Evolutionary conservation across 2,113 vertebrate genomes (phyloP).

Genomic region (Varanus salvator): DNA sequence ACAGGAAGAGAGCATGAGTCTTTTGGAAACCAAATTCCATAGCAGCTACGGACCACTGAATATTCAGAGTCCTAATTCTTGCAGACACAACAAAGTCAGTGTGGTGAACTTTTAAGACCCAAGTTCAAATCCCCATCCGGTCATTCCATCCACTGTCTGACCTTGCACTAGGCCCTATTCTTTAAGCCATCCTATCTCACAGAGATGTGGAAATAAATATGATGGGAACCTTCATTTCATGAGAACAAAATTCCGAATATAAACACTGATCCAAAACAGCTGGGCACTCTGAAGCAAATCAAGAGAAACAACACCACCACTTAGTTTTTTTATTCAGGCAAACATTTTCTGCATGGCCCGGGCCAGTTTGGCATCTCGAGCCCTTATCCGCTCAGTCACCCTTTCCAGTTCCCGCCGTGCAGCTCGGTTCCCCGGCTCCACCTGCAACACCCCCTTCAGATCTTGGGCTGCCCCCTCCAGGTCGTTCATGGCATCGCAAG

Average conservation of each 20-base stretch:
- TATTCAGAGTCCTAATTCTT: background rate
- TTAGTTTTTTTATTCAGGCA: constrained; percentile 60
- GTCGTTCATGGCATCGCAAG: constrained; percentile 83
- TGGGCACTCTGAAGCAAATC: background rate
- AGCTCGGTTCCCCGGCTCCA: constrained; percentile 83
- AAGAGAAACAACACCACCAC: too few relatives aligned
- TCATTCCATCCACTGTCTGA: background rate
- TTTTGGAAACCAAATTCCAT: background rate
- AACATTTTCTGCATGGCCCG: constrained; percentile 87
- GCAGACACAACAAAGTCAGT: background rate
- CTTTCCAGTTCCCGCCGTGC: constrained; percentile 83
- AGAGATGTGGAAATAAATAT: background rate
- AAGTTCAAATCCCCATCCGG: background rate
- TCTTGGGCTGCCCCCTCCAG: constrained; percentile 82
- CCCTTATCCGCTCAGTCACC: constrained; percentile 77
- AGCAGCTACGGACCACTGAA: background rate
- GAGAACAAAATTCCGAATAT: too few relatives aligned
- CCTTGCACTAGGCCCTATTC: background rate
- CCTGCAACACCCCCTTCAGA: constrained; percentile 78
- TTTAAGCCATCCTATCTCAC: background rate
- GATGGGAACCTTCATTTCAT: too few relatives aligned
- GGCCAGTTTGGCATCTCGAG: constrained; percentile 80
- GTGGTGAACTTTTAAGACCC: background rate
- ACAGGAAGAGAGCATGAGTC: background rate
- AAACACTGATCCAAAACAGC: too few relatives aligned